Base-by-base conservation (phyloP, 2,797 vertebrate species). In the Triplophysa bombifrons region DNA sequence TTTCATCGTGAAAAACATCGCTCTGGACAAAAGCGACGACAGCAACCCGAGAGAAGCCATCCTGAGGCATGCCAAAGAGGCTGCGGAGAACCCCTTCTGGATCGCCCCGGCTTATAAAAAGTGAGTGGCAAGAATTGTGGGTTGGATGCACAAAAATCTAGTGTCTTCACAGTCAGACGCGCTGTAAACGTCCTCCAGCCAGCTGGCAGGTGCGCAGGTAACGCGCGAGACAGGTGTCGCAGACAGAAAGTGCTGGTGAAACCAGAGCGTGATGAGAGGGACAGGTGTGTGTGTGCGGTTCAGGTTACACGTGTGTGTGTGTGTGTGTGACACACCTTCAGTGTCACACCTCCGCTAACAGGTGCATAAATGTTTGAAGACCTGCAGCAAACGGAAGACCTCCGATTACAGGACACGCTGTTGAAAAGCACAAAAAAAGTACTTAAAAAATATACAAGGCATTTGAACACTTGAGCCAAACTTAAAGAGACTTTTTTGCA, bases 1-100 rank as follows among this genome's bases (percentile, higher is more conserved):
- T 0, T 99, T 94, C 79, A 99, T 99, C 20, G 98, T 99, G 81
- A 99, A 99, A 89, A 99, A 98, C 88, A 99, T 99, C 30, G 97
- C 98, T 60, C 85, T 99, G 87, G 98, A 99, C 85, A 98, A 98
- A 89, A 97, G 96, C 0, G 98, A 99, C 0, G 98, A 99, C 88
- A 98, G 97, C 86, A 99, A 99, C 84, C 94, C 98, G 0, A 93
- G 97, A 25, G 95, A 98, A 84, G 98, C 98, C 88, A 99, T 99
- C 91, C 89, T 99, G 61, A 95, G 96, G 2, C 98, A 99, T 0
- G 98, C 98, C 48, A 95, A 95, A 89, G 98, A 96, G 0, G 97
- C 96, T 0, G 92, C 95, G 4, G 94, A 97, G n/a, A 97, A 97
- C 90, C 98, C 97, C 0, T 99, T 96, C 88, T 99, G 98, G 98